Evolutionary conservation across 2,888 invertebrate species (phyloP).

Genomic region (Sussaba pulchella): DNA sequence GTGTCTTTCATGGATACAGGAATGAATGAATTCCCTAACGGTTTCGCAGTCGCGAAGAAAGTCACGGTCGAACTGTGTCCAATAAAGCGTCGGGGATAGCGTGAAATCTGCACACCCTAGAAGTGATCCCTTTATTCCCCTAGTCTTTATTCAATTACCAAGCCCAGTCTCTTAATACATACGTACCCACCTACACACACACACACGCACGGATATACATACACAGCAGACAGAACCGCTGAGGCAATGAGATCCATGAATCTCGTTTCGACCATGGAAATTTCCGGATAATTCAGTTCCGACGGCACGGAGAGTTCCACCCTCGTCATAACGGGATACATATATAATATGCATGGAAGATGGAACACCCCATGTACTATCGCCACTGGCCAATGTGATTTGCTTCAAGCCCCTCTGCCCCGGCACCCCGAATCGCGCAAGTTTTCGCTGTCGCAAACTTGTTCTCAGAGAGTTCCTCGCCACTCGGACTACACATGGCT

Average conservation of each 20-base stretch:
- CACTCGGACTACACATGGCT: not conserved
- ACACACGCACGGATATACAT: conserved; percentile 2
- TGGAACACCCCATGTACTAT: not conserved
- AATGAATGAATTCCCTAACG: not conserved
- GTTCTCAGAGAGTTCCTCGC: conserved; percentile 30
- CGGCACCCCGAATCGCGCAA: not conserved
- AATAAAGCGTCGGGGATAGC: conserved; percentile 52
- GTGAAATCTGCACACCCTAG: conserved; percentile 59
- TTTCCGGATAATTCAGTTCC: conserved; percentile 61
- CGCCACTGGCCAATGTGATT: conserved; percentile 45
- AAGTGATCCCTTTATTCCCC: conserved; percentile 59
- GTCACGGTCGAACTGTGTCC: conserved; percentile 52
- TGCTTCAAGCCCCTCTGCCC: conserved; percentile 26
- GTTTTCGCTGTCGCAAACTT: conserved; percentile 27
- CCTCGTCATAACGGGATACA: conserved; percentile 49
- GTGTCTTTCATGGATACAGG: not conserved
- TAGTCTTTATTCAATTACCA: conserved; percentile 61
- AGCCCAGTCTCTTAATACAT: conserved; percentile 24
- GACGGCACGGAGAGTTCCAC: conserved; percentile 57
- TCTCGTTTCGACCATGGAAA: conserved; percentile 62
- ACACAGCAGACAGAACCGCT: conserved; percentile 28
- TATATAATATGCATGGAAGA: conserved; percentile 23
- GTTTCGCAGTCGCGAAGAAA: conserved; percentile 18
- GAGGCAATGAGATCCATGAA: conserved; percentile 45
- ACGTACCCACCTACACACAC: conserved; percentile 12